These are phyloP conservation scores for Jaculus jaculus DNA, from an alignment of 2,113 vertebrate genomes.

Conservation along the genomic window DNA sequence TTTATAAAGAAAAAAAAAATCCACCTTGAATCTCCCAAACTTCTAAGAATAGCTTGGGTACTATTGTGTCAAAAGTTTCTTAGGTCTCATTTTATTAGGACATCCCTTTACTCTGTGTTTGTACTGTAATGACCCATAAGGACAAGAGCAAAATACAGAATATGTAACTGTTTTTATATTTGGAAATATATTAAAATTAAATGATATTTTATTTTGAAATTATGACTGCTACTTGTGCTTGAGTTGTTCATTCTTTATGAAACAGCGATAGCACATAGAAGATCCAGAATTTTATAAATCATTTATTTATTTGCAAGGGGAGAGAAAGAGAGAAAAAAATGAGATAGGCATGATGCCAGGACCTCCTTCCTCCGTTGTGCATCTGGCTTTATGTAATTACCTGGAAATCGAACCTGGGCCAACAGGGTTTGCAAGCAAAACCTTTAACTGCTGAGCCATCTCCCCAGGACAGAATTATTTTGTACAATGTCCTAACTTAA, in stretches of 20 bases:
- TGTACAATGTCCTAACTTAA: neutral
- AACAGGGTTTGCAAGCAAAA: too few relatives aligned
- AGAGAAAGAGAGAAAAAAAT: too few relatives aligned
- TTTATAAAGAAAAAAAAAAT: neutral
- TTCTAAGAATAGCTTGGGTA: neutral
- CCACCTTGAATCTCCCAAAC: constrained; percentile 13
- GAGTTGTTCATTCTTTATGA: constrained; percentile 12
- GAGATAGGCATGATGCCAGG: too few relatives aligned
- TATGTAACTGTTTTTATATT: neutral
- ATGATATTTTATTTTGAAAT: constrained; percentile 31
- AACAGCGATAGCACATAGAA: neutral
- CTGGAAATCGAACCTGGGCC: too few relatives aligned
- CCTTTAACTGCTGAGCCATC: too few relatives aligned
- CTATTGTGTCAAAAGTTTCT: neutral
- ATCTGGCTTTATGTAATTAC: too few relatives aligned
- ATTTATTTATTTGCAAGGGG: too few relatives aligned
- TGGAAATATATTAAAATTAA: neutral
- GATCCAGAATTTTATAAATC: too few relatives aligned
- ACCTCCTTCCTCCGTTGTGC: too few relatives aligned
- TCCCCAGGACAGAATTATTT: neutral
- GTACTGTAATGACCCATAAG: neutral
- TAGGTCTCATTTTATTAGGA: neutral
- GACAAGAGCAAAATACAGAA: neutral
- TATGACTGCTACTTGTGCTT: neutral
- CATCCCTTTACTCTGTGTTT: neutral